Evolutionary conservation across 2,888 invertebrate genomes (phyloP), one percentile per base, ranked within the genome.

Genomic region (Odontothrips loti): DNA sequence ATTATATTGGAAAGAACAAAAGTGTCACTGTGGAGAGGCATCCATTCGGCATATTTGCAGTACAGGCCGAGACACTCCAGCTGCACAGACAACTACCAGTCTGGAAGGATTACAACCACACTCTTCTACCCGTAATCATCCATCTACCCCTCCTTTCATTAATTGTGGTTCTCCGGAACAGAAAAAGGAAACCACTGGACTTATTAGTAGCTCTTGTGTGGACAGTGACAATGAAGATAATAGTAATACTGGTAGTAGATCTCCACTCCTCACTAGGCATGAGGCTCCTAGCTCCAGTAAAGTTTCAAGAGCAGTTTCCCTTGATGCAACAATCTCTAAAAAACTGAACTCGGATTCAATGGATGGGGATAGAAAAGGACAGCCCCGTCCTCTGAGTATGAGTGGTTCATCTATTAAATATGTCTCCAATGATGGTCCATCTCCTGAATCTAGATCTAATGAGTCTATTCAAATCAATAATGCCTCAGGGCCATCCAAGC

Each of bases 161-260:
- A 27, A 27, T 75, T 6, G 34, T 43, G 6, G 34, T 43, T 43
- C 34, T 43, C 34, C 34, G 2, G 68, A 75, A 10, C 27, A 75
- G 23, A 75, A 75, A 47, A 81, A 82, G 34, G 81, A 81, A 51
- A 80, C 81, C 29, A 79, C 58, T 51, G 80, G 81, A 81, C 34
- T 43, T 43, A 68, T 81, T 81, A 27, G 82, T 82, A 12, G 80
- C n/a, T 51, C 75, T 23, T n/a, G 91, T 84, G 91, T 90, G 82
- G 93, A 93, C 86, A 92, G 91, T 12, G 92, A 92, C 82, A 91
- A 90, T 83, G 92, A 92, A 85, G 68, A 75, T 27, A 23, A 75
- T 75, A 58, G 20, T 58, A 92, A 93, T 85, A 91, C 91, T 85
- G 93, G 92, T 0, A 93, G 93, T 2, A 88, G 92, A 58, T 93